Percentiles rank a stretch among this genome's conserved stretches.
Conservation (phyloP, 2,888 invertebrate genomes). For the Drosophila diplacantha region DNA sequence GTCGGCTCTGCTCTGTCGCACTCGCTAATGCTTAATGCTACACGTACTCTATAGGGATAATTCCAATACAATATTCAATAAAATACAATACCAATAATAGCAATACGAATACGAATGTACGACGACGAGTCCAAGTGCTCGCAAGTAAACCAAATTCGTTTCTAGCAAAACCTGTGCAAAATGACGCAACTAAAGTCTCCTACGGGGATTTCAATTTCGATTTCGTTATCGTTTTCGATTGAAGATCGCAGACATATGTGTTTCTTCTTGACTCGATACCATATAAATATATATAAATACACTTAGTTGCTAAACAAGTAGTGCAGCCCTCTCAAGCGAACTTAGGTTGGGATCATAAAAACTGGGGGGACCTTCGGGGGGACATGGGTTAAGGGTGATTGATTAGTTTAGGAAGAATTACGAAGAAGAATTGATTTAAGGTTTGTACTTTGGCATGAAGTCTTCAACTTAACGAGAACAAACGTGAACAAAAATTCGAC, state of each 20-base stretch:
- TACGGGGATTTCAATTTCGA: conserved; percentile 6
- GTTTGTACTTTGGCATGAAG: conserved; percentile 71
- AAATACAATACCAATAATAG: conserved; percentile 32
- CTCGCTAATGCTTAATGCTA: conserved; percentile 40
- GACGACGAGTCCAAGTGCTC: conserved; percentile 9
- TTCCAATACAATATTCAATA: conserved; percentile 37
- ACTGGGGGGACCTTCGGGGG: conserved; percentile 15
- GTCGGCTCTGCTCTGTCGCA: conserved; percentile 36
- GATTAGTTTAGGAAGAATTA: conserved; percentile 58
- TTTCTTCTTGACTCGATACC: conserved; percentile 52
- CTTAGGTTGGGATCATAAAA: conserved; percentile 35
- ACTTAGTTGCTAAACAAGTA: conserved; percentile 63
- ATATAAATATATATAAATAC: conserved; percentile 26
- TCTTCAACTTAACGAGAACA: conserved; percentile 70
- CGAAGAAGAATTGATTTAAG: conserved; percentile 64
- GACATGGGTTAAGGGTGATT: conserved; percentile 1
- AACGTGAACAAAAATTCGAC: conserved; percentile 72
- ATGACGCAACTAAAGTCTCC: conserved; percentile 21
- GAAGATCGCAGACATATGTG: conserved; percentile 48
- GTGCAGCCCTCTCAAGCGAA: conserved; percentile 56
- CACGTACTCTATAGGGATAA: conserved; percentile 25
- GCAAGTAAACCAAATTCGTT: conserved; percentile 73
- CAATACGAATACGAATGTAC: conserved; percentile 42
- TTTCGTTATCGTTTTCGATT: conserved; percentile 4
- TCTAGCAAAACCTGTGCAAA: conserved; percentile 75